phyloP scores from a whole-genome alignment of 2,888 invertebrate genomes.

The Sarcophaga carnaria region DNA sequence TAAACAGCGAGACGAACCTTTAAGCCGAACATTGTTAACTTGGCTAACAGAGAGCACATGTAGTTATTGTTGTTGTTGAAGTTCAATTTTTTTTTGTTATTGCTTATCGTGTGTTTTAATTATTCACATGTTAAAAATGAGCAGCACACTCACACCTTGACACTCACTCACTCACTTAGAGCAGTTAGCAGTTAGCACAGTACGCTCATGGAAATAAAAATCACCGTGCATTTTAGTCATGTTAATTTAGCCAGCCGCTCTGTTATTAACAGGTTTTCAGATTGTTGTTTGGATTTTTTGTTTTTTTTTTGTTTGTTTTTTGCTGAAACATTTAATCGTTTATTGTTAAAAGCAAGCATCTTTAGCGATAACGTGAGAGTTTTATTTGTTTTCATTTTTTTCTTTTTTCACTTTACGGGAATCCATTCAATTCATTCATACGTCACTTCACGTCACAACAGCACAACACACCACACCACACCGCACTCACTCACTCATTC shows the following conservation, averaged over 20 bases:
- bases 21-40: slow-evolving; percentile 61
- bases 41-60: slow-evolving; percentile 62
- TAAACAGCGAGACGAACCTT: slow-evolving; percentile 58
- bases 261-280: slow-evolving; percentile 58
- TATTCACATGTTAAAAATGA: slow-evolving; percentile 37
- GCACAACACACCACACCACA: too few species aligned
- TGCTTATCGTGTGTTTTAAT: neutral
- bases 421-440: too few species aligned
- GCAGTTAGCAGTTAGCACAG: neutral
- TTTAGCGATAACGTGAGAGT: slow-evolving; percentile 46
- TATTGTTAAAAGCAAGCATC: neutral
- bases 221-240: slow-evolving; percentile 58
- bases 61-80: slow-evolving; percentile 7
- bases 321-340: neutral
- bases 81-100: slow-evolving; percentile 20
- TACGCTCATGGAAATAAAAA: slow-evolving; percentile 46
- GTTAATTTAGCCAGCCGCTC: slow-evolving; percentile 50
- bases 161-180: slow-evolving; percentile 5
- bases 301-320: neutral
- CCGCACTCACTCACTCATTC: too few species aligned
- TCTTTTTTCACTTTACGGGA: neutral
- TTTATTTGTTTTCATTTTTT: slow-evolving; percentile 3
- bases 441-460: too few species aligned
- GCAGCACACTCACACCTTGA: slow-evolving; percentile 24
- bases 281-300: slow-evolving; percentile 26